phyloP scores from a whole-genome alignment of 2,888 invertebrate genomes.

The Dexiosoma caninum region DNA sequence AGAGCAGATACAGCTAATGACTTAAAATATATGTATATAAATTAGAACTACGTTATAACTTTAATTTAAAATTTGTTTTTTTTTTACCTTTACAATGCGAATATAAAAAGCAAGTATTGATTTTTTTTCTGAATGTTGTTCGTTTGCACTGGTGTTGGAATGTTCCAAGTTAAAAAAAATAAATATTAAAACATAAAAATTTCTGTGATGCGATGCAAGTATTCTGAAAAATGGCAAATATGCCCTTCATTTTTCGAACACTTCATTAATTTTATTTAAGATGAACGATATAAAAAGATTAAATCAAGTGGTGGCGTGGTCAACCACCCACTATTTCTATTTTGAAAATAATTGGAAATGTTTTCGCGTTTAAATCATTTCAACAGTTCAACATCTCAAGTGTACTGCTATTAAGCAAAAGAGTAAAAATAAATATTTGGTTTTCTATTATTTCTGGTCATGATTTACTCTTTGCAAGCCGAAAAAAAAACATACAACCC shows the following conservation, averaged over 20 bases:
- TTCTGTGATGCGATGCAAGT: too few relatives aligned
- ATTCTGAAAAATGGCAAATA: too few relatives aligned
- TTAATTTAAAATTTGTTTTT: too few relatives aligned
- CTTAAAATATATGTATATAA: too few relatives aligned
- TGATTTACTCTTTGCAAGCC: background rate
- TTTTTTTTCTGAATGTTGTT: too few relatives aligned
- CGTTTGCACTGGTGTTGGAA: too few relatives aligned
- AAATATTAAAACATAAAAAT: too few relatives aligned
- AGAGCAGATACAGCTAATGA: too few relatives aligned
- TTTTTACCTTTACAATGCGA: too few relatives aligned
- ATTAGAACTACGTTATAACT: too few relatives aligned
- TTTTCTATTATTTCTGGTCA: background rate
- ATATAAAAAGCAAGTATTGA: too few relatives aligned
- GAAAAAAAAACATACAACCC: background rate
- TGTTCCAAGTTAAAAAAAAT: too few relatives aligned
- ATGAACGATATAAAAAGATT: background rate
- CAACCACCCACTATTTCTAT: background rate
- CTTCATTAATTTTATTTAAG: conserved; percentile 19
- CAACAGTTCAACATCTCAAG: background rate
- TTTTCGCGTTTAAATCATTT: conserved; percentile 19
- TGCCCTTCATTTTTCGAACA: conserved; percentile 25
- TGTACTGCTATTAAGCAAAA: conserved; percentile 6
- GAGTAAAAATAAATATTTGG: background rate
- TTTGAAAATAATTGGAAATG: background rate
- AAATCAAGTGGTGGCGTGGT: background rate